Evolutionary conservation across 2,888 invertebrate genomes (phyloP), one percentile per base, ranked within the genome.

Genomic region (Luperina testacea): DNA sequence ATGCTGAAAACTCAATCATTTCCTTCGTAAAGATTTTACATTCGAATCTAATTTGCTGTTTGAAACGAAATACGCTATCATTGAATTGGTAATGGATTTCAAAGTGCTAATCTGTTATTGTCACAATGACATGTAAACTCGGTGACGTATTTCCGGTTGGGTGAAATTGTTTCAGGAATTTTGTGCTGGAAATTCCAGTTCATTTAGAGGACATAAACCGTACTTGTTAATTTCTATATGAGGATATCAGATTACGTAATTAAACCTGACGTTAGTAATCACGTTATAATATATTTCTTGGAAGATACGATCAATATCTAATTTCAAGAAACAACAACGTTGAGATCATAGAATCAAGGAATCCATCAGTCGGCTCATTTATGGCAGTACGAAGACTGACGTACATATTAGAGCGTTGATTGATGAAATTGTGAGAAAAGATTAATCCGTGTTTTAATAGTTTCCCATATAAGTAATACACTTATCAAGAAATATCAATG

Each of bases 371-470:
- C 61, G 27, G 38, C 6, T 45, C 24, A 38, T 57, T 51, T 65
- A 75, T 24, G 53, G 69, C 13, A 48, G 24, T 57, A 71, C 53
- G 75, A 65, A 67, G 42, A 61, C 78, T n/a, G n/a, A 38, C 38
- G 68, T 68, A 51, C 64, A 42, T 64, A 20, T 45, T 78, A 27
- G 38, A 61, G 20, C 69, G 70, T 53, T 83, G 81, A 78, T 78
- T 73, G 83, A 82, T 82, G 38, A 45, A 72, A 78, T 64, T 72
- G 32, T 67, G 27, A 53, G 59, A 59, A 64, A 63, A 78, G 27
- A 82, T 78, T 45, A 59, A 53, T 83, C 24, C 20, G 24, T 24
- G 45, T 61, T 70, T n/a, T 81, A 51, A 59, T 61, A 70, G 24
- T 72, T 72, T 77, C 32, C 48, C 68, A 51, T 51, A 59, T 27